These are phyloP conservation scores for Sminthurinus aureus DNA, from an alignment of 2,888 invertebrate genomes.

Conservation along the genomic window DNA sequence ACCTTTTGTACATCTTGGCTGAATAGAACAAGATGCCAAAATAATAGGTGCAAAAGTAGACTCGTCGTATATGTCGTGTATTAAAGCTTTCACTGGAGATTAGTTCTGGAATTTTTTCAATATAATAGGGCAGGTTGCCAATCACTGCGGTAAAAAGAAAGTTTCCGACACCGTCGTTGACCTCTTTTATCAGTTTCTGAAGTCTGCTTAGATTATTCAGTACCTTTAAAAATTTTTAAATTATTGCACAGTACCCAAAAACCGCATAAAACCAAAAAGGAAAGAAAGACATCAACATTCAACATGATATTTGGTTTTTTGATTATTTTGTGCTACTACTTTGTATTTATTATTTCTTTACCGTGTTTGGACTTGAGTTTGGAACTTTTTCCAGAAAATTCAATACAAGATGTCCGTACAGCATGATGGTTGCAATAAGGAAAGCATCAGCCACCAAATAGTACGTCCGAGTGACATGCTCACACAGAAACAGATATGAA, in stretches of 20 bases:
- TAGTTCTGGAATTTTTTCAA: slow-evolving; percentile 1
- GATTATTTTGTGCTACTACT: not conserved
- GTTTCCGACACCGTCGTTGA: not conserved
- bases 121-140: slow-evolving; percentile 8
- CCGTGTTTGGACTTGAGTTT: no score
- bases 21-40: slow-evolving; percentile 3
- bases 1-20: not conserved
- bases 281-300: not conserved
- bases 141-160: not conserved
- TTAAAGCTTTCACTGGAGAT: not conserved
- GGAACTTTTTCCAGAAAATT: not conserved
- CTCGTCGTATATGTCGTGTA: not conserved
- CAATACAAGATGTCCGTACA: not conserved
- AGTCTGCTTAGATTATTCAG: not conserved
- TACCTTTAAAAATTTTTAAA: not conserved
- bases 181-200: not conserved
- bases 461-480: not conserved
- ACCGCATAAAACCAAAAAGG: not conserved
- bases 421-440: not conserved
- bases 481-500: not conserved
- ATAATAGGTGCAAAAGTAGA: not conserved
- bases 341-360: no score
- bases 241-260: not conserved
- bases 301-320: no score
- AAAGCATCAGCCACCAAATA: slow-evolving; percentile 4